Evolutionary conservation across 2,797 vertebrate species (phyloP).

Genomic region (Todus mexicanus): DNA sequence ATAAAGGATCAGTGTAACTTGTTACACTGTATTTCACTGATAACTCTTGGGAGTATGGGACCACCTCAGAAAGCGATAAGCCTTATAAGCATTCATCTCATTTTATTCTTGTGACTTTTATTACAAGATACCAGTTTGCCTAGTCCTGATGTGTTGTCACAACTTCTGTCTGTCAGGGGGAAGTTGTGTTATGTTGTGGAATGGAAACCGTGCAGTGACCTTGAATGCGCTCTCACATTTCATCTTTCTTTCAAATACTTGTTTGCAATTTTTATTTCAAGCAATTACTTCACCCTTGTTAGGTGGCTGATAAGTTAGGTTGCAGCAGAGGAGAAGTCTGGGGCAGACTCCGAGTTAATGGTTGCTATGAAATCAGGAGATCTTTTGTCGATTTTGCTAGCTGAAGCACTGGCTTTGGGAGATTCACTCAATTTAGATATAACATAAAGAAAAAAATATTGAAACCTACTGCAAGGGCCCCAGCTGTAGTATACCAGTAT

Average conservation of each 20-base stretch:
- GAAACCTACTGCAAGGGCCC: background rate
- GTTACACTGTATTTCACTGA: background rate
- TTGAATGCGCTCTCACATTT: background rate
- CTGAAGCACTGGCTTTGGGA: background rate
- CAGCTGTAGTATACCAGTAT: background rate
- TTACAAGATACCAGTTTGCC: background rate
- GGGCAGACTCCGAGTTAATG: background rate
- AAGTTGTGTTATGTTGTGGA: background rate
- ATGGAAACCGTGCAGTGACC: background rate
- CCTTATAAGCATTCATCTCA: background rate
- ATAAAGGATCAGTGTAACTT: background rate
- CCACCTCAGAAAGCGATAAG: background rate
- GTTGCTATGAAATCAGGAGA: background rate
- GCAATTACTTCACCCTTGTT: background rate
- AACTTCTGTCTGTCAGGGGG: background rate
- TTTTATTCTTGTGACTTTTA: background rate
- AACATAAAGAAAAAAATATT: background rate
- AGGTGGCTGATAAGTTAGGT: background rate
- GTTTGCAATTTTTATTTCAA: background rate
- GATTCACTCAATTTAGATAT: background rate
- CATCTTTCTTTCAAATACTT: background rate
- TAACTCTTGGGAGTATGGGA: background rate
- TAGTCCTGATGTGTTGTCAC: background rate
- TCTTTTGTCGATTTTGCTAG: background rate
- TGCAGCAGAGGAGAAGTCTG: background rate